Evolutionary conservation across 2,888 invertebrate genomes (phyloP).

Genomic region (Trachelus iudaicus): DNA sequence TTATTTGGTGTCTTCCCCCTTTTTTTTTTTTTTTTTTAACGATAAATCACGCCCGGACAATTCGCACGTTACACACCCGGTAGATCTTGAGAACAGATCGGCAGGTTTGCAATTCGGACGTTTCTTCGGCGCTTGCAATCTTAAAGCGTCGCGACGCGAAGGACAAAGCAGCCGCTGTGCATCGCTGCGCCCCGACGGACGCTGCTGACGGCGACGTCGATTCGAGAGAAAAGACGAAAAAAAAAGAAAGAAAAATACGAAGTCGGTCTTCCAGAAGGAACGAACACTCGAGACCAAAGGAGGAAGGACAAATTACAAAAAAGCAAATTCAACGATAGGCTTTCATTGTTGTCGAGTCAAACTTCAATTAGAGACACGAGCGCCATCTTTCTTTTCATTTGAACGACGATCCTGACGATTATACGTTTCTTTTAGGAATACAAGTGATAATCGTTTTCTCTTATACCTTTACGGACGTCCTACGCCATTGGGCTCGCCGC

Average conservation of each 20-base stretch:
- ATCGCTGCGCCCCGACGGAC: neutral
- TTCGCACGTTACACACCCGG: neutral
- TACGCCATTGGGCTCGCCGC: neutral
- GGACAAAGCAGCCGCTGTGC: neutral
- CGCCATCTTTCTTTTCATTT: neutral
- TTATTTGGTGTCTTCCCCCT: no score
- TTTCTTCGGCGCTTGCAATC: neutral
- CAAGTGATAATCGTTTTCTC: no score
- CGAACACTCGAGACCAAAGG: neutral
- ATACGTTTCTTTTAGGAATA: no score
- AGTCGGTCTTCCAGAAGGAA: neutral
- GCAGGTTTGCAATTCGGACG: neutral
- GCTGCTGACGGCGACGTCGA: neutral
- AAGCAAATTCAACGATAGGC: neutral
- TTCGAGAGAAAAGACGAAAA: neutral
- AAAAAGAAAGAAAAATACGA: neutral
- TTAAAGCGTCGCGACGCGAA: neutral
- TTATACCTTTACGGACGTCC: no score
- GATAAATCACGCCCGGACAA: no score
- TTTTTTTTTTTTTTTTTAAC: no score
- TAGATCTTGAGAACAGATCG: neutral
- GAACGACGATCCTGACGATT: neutral
- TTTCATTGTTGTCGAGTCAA: neutral
- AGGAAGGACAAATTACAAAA: neutral
- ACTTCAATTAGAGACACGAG: no score